Base-by-base conservation (phyloP, 2,797 vertebrate genomes). In the Oreochromis mossambicus region DNA sequence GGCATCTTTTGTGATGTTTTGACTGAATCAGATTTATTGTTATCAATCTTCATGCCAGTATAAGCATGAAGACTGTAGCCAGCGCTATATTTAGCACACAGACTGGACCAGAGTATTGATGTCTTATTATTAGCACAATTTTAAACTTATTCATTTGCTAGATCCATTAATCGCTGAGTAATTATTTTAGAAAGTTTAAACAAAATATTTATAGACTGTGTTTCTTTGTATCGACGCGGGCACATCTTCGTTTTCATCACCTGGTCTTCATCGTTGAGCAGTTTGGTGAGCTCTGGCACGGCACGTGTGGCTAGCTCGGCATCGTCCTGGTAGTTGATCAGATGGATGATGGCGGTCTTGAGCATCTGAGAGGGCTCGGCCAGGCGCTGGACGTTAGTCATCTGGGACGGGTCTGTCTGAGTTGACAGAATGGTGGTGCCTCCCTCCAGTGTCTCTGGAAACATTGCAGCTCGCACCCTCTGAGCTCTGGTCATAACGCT, bases 261-360 rank as follows among this genome's bases (percentile, higher is more conserved):
- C 96, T 97, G 97, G 93, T 99, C 99, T 84, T 99, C 98, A 1
- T 99, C 98, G 0, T 99, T 99, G 85, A 99, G 97, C 89, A 99
- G 96, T 51, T 99, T 99, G 89, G 98, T 99, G 95, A 99, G 98
- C 93, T 99, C 99, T 0, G 98, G 99, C 76, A 99, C 95, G 9
- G 98, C 98, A 0, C 98, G 97, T 1, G 97, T 97, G 83, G 98
- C 98, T 94, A 99, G 95, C 92, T 99, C 98, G 0, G 98, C 98
- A 0, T 99, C 99, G 0, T 99, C 99, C 94, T 99, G 99, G 96
- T 99, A 99, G 96, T 99, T 99, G 95, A 99, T 99, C 86, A 99
- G 98, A 82, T 99, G 98, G 66, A 99, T 94, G 0, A 99, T 99
- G 92, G 99, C 98, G 0, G 96, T 96, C 89, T 99, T 99, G 32